Evolutionary conservation across 2,888 invertebrate species (phyloP), one percentile per base, ranked within the genome.

Genomic region (Sminthurides aquaticus): DNA sequence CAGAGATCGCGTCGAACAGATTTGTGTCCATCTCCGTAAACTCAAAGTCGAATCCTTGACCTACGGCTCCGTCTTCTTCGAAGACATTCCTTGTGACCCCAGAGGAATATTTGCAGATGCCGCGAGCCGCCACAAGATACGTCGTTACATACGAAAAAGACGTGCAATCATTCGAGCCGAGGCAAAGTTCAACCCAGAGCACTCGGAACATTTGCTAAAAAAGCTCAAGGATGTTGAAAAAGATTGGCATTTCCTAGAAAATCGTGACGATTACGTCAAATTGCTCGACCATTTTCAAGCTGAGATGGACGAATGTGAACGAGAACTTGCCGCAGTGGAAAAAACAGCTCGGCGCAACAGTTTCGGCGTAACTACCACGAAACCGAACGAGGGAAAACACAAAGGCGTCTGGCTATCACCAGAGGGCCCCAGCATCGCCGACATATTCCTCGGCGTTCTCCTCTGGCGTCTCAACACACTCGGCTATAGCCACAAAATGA

Each of bases 201-300:
- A 52, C 29, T 18, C 49, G 5, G 49, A 22, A 1, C 18, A 34
- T 3, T 34, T 59, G 24, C 18, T 2, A n/a, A 48, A 24, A 26
- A 59, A 59, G 43, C 20, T 59, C 1, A 11, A 49, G 18, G 49
- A 59, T n/a, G 11, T 59, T 43, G 22, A 59, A 2, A 24, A 59
- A 26, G 59, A 59, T 18, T 59, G 59, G 59, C 59, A 59, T 25
- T 59, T 59, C n/a, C 15, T 52, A 8, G 49, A 60, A n/a, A 60
- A 27, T 11, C 24, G 27, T n/a, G 60, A 60, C 1, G 52, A 60
- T 28, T 60, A 60, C 20, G 52, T 49, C n/a, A 26, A 25, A 18
- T 52, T 60, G 29, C n/a, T 60, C n/a, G 5, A 25, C 3, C 1
- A 24, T 27, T 49, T 60, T 52, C 49, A 60, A 26, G 20, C 5